A percentile compares a stretch with the other conserved stretches of the same genome.
Evolutionary conservation across 1,140 invertebrate species (phyloP).

Genomic region (Drosophila guanche): DNA sequence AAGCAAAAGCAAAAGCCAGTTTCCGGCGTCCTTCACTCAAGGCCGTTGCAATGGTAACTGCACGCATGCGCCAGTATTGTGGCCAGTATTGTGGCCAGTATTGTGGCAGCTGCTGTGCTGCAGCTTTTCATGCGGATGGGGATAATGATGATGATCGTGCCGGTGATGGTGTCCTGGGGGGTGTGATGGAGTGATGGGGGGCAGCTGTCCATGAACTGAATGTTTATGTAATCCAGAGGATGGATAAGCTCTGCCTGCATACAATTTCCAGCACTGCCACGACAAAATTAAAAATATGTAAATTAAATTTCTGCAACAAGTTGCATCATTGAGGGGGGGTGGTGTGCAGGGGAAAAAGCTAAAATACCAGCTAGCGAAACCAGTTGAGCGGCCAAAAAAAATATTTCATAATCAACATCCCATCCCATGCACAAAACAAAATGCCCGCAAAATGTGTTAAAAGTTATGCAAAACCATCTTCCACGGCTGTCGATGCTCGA

Average conservation of each 20-base stretch:
- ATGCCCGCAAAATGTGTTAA: slow-evolving; percentile 60
- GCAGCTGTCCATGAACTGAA: slow-evolving; percentile 48
- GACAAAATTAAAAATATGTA: slow-evolving; percentile 30
- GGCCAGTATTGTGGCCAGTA: slow-evolving; percentile 43
- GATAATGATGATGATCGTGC: neutral
- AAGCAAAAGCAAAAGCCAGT: slow-evolving; percentile 62
- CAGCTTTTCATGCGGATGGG: slow-evolving; percentile 4
- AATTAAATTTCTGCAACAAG: slow-evolving; percentile 43
- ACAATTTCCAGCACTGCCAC: slow-evolving; percentile 4
- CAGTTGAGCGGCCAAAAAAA: slow-evolving; percentile 53
- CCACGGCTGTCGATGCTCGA: slow-evolving; percentile 35
- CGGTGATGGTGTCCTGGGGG: slow-evolving; percentile 1
- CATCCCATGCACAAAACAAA: slow-evolving; percentile 16
- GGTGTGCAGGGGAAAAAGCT: slow-evolving; percentile 6
- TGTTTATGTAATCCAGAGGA: slow-evolving; percentile 29
- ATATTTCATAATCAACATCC: slow-evolving; percentile 65
- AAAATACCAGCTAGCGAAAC: slow-evolving; percentile 56
- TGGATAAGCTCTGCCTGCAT: slow-evolving; percentile 29
- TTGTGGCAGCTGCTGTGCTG: slow-evolving; percentile 36
- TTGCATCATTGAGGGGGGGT: slow-evolving; percentile 50
- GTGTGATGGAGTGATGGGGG: slow-evolving; percentile 2
- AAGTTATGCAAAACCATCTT: slow-evolving; percentile 61
- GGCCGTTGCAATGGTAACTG: slow-evolving; percentile 59
- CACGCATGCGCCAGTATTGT: slow-evolving; percentile 42
- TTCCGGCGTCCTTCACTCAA: slow-evolving; percentile 81